These are phyloP conservation scores for Pleuronectes platessa DNA, from an alignment of 2,113 vertebrate genomes.

Conservation along the genomic window DNA sequence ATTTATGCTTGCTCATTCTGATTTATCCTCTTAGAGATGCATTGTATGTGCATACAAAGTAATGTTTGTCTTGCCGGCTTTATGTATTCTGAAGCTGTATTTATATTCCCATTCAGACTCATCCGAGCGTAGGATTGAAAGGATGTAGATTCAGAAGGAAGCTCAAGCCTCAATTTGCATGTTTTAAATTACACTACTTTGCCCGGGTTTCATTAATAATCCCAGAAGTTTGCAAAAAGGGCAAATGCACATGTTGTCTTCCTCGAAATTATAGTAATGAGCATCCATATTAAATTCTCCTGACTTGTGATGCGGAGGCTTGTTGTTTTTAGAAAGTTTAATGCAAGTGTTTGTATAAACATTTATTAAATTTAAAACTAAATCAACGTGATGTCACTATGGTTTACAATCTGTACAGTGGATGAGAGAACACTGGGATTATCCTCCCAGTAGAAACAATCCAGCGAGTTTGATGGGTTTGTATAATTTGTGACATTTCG, in stretches of 20 bases:
- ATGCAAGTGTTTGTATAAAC: not conserved
- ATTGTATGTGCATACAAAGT: not conserved
- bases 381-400: not conserved
- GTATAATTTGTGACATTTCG: not conserved
- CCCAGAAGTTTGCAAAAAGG: not conserved
- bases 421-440: not conserved
- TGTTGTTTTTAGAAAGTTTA: not conserved
- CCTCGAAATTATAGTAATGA: too few species aligned
- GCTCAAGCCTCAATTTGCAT: conserved; percentile 16
- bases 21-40: not conserved
- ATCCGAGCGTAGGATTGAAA: conserved; percentile 8
- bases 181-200: conserved; percentile 13
- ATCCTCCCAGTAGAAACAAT: not conserved
- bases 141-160: not conserved
- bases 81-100: not conserved
- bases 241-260: not conserved
- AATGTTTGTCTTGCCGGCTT: not conserved
- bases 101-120: conserved; percentile 1
- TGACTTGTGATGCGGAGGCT: not conserved
- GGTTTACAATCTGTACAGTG: not conserved
- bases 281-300: not conserved
- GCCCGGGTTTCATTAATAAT: conserved; percentile 13
- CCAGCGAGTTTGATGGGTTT: not conserved
- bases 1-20: too few species aligned
- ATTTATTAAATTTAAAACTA: not conserved